phyloP scores from a whole-genome alignment of 2,888 invertebrate genomes.

The Petrolisthes manimaculis region DNA sequence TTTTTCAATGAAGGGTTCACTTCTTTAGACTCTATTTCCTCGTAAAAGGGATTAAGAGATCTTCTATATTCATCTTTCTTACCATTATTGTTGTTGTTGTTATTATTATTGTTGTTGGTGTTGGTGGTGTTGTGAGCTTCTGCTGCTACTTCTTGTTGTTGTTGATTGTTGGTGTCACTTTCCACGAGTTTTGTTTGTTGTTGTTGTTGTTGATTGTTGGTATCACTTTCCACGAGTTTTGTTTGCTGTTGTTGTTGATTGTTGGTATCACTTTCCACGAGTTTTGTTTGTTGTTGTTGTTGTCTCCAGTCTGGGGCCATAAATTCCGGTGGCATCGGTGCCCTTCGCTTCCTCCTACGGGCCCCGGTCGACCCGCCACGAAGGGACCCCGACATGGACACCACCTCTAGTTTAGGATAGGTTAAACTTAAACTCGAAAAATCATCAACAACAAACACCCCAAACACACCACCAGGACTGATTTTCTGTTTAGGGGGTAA shows the following conservation, averaged over 20 bases:
- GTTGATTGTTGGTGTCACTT: conserved; percentile 26
- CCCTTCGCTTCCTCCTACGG: conserved; percentile 59
- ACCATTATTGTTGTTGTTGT: conserved; percentile 13
- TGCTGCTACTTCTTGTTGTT: background rate
- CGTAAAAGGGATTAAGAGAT: conserved; percentile 62
- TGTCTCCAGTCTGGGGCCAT: conserved; percentile 47
- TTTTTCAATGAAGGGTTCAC: background rate
- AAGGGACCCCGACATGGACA: conserved; percentile 57
- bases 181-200: conserved; percentile 46
- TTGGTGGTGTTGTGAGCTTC: background rate
- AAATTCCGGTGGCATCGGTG: conserved; percentile 63
- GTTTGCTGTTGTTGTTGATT: conserved; percentile 59
- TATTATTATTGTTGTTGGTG: background rate
- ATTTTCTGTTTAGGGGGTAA: conserved; percentile 52
- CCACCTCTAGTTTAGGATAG: conserved; percentile 48
- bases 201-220: conserved; percentile 51
- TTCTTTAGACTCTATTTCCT: conserved; percentile 51
- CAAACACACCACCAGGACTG: conserved; percentile 19
- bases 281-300: background rate
- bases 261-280: background rate
- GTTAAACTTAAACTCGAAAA: conserved; percentile 43
- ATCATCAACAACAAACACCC: too few species aligned
- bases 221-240: conserved; percentile 40
- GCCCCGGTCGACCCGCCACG: conserved; percentile 53
- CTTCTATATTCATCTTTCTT: conserved; percentile 34